Evolutionary conservation across 2,113 vertebrate genomes (phyloP).

Genomic region (Gadus chalcogrammus): DNA sequence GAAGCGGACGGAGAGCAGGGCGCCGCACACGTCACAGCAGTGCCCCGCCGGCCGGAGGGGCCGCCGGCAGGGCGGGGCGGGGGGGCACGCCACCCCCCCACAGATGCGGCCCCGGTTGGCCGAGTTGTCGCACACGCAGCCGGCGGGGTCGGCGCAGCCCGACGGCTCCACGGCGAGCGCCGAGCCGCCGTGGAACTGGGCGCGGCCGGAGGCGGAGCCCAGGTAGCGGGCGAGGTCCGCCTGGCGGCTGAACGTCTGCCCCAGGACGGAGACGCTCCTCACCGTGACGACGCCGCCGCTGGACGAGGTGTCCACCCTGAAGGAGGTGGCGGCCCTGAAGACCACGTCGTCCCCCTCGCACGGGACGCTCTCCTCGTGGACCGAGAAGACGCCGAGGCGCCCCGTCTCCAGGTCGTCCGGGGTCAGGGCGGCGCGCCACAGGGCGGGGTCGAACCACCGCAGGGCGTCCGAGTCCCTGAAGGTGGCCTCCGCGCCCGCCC

Average conservation of each 20-base stretch:
- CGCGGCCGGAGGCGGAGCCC: conserved; percentile 66
- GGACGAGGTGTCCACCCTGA: conserved; percentile 78
- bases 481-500: conserved; percentile 47
- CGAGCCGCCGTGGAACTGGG: conserved; percentile 85
- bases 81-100: conserved; percentile 70
- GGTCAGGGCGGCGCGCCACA: conserved; percentile 74
- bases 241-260: conserved; percentile 70
- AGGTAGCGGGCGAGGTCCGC: conserved; percentile 76
- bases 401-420: conserved; percentile 46
- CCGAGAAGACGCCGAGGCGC: conserved; percentile 66
- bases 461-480: conserved; percentile 72
- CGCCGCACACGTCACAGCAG: conserved; percentile 87
- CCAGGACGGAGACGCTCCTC: conserved; percentile 79
- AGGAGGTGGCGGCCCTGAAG: conserved; percentile 79
- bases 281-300: conserved; percentile 53
- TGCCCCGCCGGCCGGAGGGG: conserved; percentile 82
- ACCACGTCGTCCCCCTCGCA: conserved; percentile 83
- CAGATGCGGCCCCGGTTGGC: conserved; percentile 77
- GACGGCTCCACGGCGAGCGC: conserved; percentile 61
- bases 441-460: conserved; percentile 78
- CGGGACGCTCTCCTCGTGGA: conserved; percentile 86
- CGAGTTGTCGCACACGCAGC: conserved; percentile 83
- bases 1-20: conserved; percentile 73
- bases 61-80: conserved; percentile 61
- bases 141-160: conserved; percentile 75